Percentiles rank a stretch among this genome's conserved stretches.
phyloP scores from a whole-genome alignment of 1,140 invertebrate species.

The Gerris buenoi region DNA sequence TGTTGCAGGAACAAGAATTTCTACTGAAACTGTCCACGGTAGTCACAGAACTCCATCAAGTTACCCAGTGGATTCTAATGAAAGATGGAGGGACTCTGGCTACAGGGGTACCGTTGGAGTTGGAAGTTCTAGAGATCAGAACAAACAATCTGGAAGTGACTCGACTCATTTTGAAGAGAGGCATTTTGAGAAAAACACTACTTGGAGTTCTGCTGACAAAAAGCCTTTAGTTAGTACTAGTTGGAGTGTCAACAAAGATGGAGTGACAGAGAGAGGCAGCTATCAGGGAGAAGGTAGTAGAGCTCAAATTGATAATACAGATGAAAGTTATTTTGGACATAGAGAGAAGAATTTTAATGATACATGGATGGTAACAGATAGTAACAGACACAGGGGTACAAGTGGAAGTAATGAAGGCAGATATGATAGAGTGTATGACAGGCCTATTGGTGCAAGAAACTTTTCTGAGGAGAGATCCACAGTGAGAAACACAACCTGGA shows the following conservation, averaged over 20 bases:
- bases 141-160: not conserved
- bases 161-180: constrained; percentile 12
- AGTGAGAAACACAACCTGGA: constrained; percentile 1
- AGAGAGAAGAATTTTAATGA: not conserved
- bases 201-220: constrained; percentile 15
- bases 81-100: constrained; percentile 12
- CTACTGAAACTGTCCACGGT: no score
- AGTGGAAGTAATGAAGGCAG: not conserved
- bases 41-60: no score
- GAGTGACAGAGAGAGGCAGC: not conserved
- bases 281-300: not conserved
- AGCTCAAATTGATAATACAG: not conserved
- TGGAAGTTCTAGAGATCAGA: no score
- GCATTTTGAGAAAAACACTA: constrained; percentile 13
- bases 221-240: not conserved
- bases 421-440: not conserved
- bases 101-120: not conserved
- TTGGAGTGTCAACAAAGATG: not conserved
- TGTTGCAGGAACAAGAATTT: constrained; percentile 3
- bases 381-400: not conserved
- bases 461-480: not conserved
- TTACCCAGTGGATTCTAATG: no score
- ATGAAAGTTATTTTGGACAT: not conserved
- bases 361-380: not conserved
- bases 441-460: not conserved